Percentiles rank a stretch among this genome's conserved stretches.
Conservation (phyloP, 2,113 vertebrate species). For the Takifugu flavidus region DNA sequence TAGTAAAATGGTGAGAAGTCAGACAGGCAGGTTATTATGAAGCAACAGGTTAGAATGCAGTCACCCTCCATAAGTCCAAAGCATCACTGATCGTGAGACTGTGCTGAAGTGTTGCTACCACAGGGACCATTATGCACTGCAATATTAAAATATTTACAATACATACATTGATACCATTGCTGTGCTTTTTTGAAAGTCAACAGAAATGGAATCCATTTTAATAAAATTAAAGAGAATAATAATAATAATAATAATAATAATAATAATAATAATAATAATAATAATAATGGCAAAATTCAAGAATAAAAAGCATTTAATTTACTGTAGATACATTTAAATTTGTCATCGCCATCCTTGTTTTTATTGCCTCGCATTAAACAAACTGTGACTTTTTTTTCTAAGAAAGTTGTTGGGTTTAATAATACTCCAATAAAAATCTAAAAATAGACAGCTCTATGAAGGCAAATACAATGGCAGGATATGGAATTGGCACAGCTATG, state of each 20-base stretch:
- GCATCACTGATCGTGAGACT: constrained; percentile 41
- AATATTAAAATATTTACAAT: no score
- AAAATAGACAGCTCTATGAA: constrained; percentile 52
- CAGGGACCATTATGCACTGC: no score
- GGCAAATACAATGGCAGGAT: constrained; percentile 64
- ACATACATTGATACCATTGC: no score
- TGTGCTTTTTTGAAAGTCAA: no score
- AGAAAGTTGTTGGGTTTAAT: constrained; percentile 56
- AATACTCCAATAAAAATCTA: constrained; percentile 43
- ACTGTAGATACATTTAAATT: no score
- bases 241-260: no score
- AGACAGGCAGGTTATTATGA: background rate
- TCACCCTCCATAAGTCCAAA: constrained; percentile 28
- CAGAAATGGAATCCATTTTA: no score
- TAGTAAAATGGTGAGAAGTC: background rate
- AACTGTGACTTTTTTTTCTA: constrained; percentile 20
- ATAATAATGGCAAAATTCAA: no score
- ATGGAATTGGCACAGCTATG: constrained; percentile 49
- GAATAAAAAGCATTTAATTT: no score
- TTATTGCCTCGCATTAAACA: constrained; percentile 13
- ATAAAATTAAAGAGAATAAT: no score
- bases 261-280: no score
- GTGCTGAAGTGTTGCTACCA: background rate
- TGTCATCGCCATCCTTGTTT: no score
- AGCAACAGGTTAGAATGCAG: constrained; percentile 4